Conservation (phyloP, 2,113 vertebrate species). For the Haemorhous mexicanus region DNA sequence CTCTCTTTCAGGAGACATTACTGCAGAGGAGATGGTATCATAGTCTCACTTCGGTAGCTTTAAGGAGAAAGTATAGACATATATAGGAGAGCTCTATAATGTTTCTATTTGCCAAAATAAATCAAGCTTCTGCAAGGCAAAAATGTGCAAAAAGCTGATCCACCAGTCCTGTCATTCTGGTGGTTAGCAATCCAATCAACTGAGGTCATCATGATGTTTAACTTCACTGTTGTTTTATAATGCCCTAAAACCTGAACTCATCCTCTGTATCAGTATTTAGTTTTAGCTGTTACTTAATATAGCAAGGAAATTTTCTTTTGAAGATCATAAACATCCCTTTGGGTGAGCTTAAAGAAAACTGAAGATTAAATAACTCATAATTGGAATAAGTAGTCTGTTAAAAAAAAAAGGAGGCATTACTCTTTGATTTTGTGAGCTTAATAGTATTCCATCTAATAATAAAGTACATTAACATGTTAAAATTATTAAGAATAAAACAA, state of each 20-base stretch:
- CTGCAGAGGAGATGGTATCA: neutral
- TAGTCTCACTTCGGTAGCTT: neutral
- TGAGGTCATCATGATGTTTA: neutral
- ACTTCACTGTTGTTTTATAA: neutral
- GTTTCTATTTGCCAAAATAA: neutral
- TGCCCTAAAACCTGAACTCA: neutral
- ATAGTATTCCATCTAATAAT: neutral
- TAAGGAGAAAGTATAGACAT: neutral
- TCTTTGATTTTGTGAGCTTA: neutral
- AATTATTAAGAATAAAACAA: neutral
- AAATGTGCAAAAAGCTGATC: neutral
- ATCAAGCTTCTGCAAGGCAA: neutral
- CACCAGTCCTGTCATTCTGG: neutral
- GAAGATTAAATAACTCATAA: slow-evolving; percentile 16
- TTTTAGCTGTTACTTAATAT: neutral
- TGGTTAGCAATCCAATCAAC: neutral
- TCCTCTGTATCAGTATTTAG: neutral
- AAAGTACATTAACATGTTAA: neutral
- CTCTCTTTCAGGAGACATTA: neutral
- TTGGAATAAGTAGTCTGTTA: neutral
- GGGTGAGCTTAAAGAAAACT: neutral
- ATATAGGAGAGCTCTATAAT: neutral
- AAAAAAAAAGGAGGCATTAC: neutral
- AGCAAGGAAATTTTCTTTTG: neutral
- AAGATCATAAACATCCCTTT: neutral